Percentiles rank a stretch among this genome's conserved stretches.
Evolutionary conservation across 2,113 vertebrate species (phyloP).

Genomic region (Numenius arquata): DNA sequence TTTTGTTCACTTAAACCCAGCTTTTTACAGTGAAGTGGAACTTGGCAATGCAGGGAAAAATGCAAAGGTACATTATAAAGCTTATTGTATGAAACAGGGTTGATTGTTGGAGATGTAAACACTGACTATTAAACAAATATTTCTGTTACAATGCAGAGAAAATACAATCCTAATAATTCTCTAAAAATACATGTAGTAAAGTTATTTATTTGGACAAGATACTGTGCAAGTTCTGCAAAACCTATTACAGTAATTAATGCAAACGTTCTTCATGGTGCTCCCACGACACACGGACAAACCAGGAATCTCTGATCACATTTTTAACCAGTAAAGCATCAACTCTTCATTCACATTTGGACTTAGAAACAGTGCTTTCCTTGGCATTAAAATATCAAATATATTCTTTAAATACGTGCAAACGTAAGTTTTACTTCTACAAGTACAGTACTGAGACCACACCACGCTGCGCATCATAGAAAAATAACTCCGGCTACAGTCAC

Average conservation of each 20-base stretch:
- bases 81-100: constrained; percentile 11
- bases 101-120: not conserved
- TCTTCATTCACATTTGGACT: constrained; percentile 45
- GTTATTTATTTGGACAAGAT: constrained; percentile 37
- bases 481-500: constrained; percentile 14
- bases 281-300: not conserved
- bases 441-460: constrained; percentile 26
- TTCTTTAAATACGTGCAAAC: constrained; percentile 48
- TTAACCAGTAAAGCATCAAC: not conserved
- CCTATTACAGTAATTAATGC: not conserved
- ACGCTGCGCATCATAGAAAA: constrained; percentile 12
- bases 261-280: not conserved
- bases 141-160: not conserved
- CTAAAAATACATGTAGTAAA: constrained; percentile 29
- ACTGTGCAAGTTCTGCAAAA: constrained; percentile 54
- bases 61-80: not conserved
- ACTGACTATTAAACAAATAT: not conserved
- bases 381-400: constrained; percentile 32
- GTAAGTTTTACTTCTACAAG: constrained; percentile 7
- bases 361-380: constrained; percentile 47
- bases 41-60: constrained; percentile 35
- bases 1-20: not conserved
- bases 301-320: not conserved
- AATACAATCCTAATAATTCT: not conserved
- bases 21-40: constrained; percentile 12